phyloP scores from a whole-genome alignment of 2,113 vertebrate genomes.

The Trogon surrucura region DNA sequence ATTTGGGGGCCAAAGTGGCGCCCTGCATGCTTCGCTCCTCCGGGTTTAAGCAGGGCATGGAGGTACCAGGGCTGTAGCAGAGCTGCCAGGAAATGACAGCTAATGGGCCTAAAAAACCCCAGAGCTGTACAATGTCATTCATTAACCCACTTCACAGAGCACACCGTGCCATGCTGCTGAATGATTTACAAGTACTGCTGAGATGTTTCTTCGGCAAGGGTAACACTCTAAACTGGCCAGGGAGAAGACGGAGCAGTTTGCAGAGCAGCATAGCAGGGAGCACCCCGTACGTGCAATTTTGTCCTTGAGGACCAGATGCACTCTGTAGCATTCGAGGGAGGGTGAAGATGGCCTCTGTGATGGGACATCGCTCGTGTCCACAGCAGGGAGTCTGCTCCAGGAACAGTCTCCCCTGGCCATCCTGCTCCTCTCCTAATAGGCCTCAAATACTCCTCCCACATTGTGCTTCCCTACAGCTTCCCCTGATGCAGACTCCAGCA shows the following conservation, averaged over 20 bases:
- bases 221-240: neutral
- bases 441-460: neutral
- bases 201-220: neutral
- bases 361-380: neutral
- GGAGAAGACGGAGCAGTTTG: neutral
- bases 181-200: neutral
- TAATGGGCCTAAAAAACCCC: neutral
- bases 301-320: rapidly evolving
- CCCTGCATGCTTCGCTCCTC: rapidly evolving
- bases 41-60: neutral
- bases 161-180: neutral
- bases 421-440: neutral
- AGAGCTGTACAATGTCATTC: rapidly evolving
- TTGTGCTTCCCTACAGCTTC: neutral
- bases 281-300: rapidly evolving
- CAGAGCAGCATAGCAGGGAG: neutral
- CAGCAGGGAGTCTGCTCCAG: rapidly evolving
- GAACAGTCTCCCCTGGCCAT: neutral
- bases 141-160: neutral
- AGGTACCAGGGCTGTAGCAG: no score
- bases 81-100: neutral
- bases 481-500: neutral
- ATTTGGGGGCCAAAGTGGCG: neutral
- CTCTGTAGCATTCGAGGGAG: neutral
- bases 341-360: rapidly evolving